Evolutionary conservation across 2,797 vertebrate genomes (phyloP), one percentile per base, ranked within the genome.

Genomic region (Amazona finschi): DNA sequence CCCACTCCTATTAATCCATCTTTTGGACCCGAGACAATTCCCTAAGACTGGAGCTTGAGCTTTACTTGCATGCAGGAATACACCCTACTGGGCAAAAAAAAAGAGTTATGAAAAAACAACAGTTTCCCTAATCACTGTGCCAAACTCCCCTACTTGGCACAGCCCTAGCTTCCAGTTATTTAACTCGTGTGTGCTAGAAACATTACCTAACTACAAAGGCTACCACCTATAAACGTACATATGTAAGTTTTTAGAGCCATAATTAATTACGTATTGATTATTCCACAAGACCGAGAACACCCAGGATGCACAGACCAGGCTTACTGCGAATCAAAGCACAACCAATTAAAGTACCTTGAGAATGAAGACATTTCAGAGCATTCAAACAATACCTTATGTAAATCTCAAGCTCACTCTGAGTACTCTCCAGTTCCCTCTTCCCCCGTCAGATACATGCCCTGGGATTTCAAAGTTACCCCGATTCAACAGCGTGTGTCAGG

Each of bases 201-300:
- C 3, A 3, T 3, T 4, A 43, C 33, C 58, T 18, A 20, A 58
- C 55, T 15, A 65, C 0, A 6, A 65, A 46, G 1, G 2, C 11
- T 52, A 33, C 21, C 21, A 44, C 4, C 18, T 31, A 12, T 10
- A 25, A 31, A 30, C 2, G 2, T 8, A 19, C 0, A 5, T 1
- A 9, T 1, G 3, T 1, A 30, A n/a, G 31, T 31, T 73, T 31
- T 13, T 6, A 38, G 0, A 39, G 9, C 7, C 1, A 1, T 13
- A 17, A 30, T 64, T 77, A 8, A 39, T 61, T 70, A 43, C 18
- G 1, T 50, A 16, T 4, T 36, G 50, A 43, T 58, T 46, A 81
- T 27, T 58, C 30, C 15, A 50, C 38, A 61, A 5, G 25, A 67
- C 22, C 27, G 44, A 17, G 55, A 66, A 44, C 3, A 66, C 2